phyloP scores from a whole-genome alignment of 2,888 invertebrate species.

The Pandemis corylana region DNA sequence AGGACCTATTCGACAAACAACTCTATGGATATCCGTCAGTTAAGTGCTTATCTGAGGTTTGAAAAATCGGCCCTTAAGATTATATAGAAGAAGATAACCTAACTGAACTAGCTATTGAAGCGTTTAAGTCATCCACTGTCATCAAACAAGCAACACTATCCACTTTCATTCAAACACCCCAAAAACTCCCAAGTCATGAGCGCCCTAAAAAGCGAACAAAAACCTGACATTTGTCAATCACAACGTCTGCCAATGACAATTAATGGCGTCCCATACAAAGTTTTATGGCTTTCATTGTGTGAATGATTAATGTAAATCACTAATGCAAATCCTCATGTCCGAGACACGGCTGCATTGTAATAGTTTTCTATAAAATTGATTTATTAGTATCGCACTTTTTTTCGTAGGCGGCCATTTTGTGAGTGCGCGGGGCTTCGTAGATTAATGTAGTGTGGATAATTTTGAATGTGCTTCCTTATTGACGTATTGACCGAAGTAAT shows the following conservation, averaged over 20 bases:
- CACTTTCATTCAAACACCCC: slow-evolving; percentile 25
- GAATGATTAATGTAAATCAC: slow-evolving; percentile 83
- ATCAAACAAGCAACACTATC: not conserved
- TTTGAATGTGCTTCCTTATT: slow-evolving; percentile 34
- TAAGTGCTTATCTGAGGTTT: too few species aligned
- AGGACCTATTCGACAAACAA: too few species aligned
- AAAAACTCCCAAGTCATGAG: slow-evolving; percentile 26
- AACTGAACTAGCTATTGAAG: not conserved
- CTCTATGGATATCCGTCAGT: too few species aligned
- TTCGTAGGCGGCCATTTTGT: slow-evolving; percentile 53
- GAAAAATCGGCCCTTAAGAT: too few species aligned
- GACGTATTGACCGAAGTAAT: slow-evolving; percentile 27
- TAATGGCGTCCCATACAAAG: slow-evolving; percentile 80
- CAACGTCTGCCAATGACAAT: slow-evolving; percentile 82
- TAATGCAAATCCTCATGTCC: slow-evolving; percentile 80
- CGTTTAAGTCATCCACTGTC: not conserved
- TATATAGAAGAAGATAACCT: too few species aligned
- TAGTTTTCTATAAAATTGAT: slow-evolving; percentile 79
- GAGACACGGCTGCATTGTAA: slow-evolving; percentile 63
- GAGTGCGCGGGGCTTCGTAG: slow-evolving; percentile 3
- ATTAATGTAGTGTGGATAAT: slow-evolving; percentile 39
- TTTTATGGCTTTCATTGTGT: slow-evolving; percentile 82
- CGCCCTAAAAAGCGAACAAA: slow-evolving; percentile 27
- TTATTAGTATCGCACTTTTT: slow-evolving; percentile 70
- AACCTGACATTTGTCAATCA: slow-evolving; percentile 83